These are phyloP conservation scores for Aleiodes alternator DNA, from an alignment of 2,888 invertebrate genomes.

Conservation along the genomic window DNA sequence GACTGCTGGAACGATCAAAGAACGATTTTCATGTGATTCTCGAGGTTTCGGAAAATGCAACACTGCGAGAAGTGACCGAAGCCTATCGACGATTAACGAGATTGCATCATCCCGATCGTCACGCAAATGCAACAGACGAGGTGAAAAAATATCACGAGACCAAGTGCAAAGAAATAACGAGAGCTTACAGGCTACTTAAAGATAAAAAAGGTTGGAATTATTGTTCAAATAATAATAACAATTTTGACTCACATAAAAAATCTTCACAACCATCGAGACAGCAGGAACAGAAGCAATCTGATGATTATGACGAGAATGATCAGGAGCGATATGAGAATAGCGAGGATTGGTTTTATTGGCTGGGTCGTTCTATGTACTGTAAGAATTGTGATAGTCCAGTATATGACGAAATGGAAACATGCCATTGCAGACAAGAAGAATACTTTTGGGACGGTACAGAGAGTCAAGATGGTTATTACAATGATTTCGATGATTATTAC, in stretches of 20 bases:
- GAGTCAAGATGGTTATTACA: too few relatives aligned
- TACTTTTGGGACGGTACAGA: too few relatives aligned
- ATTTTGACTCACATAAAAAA: background rate
- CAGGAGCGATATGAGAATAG: too few relatives aligned
- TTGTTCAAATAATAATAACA: conserved; percentile 1
- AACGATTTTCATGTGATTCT: background rate
- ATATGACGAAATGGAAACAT: too few relatives aligned
- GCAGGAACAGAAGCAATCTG: too few relatives aligned
- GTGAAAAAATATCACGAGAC: conserved; percentile 3
- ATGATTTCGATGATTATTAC: too few relatives aligned
- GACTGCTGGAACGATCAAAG: background rate
- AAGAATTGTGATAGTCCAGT: too few relatives aligned
- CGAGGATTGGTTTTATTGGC: too few relatives aligned
- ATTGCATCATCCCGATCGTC: conserved; percentile 22
- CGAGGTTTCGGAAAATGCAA: background rate
- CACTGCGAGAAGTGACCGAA: background rate
- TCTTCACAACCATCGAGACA: too few relatives aligned
- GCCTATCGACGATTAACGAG: background rate
- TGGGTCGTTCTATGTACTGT: too few relatives aligned
- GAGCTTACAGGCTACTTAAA: background rate
- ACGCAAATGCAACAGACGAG: background rate
- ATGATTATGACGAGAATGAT: too few relatives aligned
- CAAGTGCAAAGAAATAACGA: conserved; percentile 7
- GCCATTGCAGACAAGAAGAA: too few relatives aligned
- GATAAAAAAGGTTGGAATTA: background rate